A percentile compares a stretch with the other conserved stretches of the same genome.
Evolutionary conservation across 2,113 vertebrate species (phyloP).

Genomic region (Grammomys dolichurus): DNA sequence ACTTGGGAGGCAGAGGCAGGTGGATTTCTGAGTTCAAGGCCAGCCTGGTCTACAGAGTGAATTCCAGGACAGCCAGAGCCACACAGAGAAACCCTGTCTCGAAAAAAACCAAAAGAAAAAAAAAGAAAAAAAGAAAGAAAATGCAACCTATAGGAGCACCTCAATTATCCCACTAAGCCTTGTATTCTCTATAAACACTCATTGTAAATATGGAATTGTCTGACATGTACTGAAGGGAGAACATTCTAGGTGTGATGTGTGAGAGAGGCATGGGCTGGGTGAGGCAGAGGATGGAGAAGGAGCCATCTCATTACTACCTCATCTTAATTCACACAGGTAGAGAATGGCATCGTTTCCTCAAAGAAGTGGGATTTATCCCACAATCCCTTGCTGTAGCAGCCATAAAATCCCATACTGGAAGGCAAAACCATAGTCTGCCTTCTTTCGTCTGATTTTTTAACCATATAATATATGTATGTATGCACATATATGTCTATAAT

Average conservation of each 20-base stretch:
- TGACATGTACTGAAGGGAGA: neutral
- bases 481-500: too few relatives aligned
- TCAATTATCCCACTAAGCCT: conserved; percentile 34
- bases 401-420: neutral
- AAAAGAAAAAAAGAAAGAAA: too few relatives aligned
- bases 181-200: conserved; percentile 64
- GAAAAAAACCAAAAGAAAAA: too few relatives aligned
- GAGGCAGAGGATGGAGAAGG: neutral
- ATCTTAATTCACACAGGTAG: neutral
- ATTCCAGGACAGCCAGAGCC: too few relatives aligned
- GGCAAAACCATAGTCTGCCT: neutral
- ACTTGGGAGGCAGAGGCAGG: too few relatives aligned
- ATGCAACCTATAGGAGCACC: conserved; percentile 51
- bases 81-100: too few relatives aligned
- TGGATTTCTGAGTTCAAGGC: too few relatives aligned
- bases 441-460: neutral
- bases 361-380: neutral
- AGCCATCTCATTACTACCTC: neutral
- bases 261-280: neutral
- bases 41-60: too few relatives aligned
- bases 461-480: neutral
- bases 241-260: neutral
- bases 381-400: neutral
- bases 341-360: neutral
- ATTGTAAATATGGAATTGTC: conserved; percentile 58